phyloP scores from a whole-genome alignment of 2,797 vertebrate genomes.

The Pelochelys cantorii region DNA sequence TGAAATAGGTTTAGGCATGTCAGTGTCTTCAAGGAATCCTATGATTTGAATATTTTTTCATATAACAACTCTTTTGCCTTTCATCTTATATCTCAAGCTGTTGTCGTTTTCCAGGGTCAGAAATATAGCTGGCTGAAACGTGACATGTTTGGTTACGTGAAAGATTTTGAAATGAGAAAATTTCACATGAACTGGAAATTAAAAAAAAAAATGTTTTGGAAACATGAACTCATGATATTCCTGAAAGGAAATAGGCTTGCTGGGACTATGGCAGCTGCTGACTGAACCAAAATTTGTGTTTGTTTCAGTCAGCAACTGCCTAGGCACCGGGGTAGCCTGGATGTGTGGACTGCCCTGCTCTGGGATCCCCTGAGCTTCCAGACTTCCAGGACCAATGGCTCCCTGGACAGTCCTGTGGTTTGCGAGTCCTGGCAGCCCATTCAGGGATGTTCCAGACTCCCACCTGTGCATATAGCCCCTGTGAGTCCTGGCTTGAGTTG shows the following conservation, averaged over 20 bases:
- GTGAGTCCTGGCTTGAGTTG: background rate
- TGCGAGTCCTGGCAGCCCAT: background rate
- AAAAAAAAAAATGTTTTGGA: background rate
- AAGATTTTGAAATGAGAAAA: background rate
- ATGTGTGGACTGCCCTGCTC: background rate
- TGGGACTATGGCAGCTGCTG: background rate
- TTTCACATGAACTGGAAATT: background rate
- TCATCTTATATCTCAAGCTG: background rate
- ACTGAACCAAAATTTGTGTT: background rate
- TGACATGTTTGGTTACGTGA: background rate
- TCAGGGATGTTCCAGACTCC: background rate
- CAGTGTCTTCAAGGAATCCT: background rate
- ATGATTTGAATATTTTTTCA: background rate
- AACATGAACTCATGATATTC: background rate
- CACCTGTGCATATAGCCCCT: background rate
- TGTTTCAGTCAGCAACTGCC: background rate
- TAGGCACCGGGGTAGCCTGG: background rate
- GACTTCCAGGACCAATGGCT: background rate
- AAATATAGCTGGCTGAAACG: background rate
- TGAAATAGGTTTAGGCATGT: background rate
- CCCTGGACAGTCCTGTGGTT: background rate
- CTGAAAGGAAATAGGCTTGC: background rate
- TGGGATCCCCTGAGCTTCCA: background rate
- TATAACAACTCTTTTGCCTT: background rate
- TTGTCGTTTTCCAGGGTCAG: conserved; percentile 5